Conservation (phyloP, 2,113 vertebrate species). For the Zosterops hypoxanthus region DNA sequence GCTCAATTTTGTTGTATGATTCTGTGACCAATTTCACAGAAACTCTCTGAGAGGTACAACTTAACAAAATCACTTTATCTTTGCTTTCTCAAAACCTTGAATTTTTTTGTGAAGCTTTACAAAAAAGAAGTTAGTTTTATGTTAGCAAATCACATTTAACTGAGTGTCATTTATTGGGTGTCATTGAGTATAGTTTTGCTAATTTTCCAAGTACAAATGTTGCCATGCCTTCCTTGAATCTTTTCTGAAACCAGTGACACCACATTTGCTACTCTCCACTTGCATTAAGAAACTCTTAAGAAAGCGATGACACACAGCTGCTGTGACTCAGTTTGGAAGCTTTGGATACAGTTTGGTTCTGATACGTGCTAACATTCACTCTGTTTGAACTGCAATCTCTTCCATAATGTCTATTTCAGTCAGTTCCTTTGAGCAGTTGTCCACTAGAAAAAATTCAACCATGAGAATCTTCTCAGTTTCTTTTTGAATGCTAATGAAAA, state of each 20-base stretch:
- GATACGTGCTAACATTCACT: not conserved
- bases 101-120: not conserved
- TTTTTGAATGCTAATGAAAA: not conserved
- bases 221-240: not conserved
- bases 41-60: not conserved
- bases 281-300: not conserved
- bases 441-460: not conserved
- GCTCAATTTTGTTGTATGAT: not conserved
- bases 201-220: not conserved
- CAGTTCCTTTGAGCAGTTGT: not conserved
- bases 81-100: not conserved
- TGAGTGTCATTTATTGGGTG: not conserved
- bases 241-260: not conserved
- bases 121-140: fast-evolving
- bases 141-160: not conserved
- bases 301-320: not conserved
- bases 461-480: not conserved
- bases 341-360: not conserved
- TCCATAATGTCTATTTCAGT: not conserved
- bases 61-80: not conserved
- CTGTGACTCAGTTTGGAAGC: not conserved
- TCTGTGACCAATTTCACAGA: not conserved
- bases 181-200: not conserved
- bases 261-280: not conserved
- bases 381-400: not conserved